Percentiles rank a stretch among this genome's conserved stretches.
Evolutionary conservation across 2,888 invertebrate genomes (phyloP).

Genomic region (Agonopterix alstromeriana): DNA sequence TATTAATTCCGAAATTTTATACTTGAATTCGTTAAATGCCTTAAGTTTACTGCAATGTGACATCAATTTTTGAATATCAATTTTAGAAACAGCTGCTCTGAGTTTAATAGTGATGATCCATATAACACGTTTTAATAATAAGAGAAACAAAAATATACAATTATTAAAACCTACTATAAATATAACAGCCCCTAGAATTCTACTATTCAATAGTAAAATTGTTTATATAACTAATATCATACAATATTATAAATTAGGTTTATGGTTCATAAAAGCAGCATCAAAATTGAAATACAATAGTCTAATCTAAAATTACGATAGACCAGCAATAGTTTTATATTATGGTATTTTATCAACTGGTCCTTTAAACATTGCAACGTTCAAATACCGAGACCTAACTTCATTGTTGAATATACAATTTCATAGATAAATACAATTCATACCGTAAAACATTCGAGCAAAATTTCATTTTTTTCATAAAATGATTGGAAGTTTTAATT

Average conservation of each 20-base stretch:
- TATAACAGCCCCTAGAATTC: slow-evolving; percentile 70
- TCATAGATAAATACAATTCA: slow-evolving; percentile 1
- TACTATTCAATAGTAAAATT: slow-evolving; percentile 72
- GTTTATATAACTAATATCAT: slow-evolving; percentile 46
- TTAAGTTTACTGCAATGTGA: too few relatives aligned
- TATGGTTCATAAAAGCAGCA: slow-evolving; percentile 59
- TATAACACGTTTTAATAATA: slow-evolving; percentile 20
- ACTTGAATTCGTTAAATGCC: too few relatives aligned
- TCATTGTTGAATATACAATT: neutral
- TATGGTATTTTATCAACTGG: slow-evolving; percentile 19
- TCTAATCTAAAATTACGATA: slow-evolving; percentile 10
- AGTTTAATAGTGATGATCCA: slow-evolving; percentile 10
- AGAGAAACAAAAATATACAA: slow-evolving; percentile 66
- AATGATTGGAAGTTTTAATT: slow-evolving; percentile 16
- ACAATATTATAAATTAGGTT: slow-evolving; percentile 48
- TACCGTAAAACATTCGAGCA: slow-evolving; percentile 40
- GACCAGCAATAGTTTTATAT: slow-evolving; percentile 14
- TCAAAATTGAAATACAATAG: slow-evolving; percentile 35
- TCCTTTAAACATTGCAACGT: slow-evolving; percentile 13
- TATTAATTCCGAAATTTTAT: too few relatives aligned
- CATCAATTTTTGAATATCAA: neutral
- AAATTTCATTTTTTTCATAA: slow-evolving; percentile 15
- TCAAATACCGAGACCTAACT: slow-evolving; percentile 17
- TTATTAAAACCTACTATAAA: slow-evolving; percentile 54
- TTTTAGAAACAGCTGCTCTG: slow-evolving; percentile 17